phyloP scores from a whole-genome alignment of 2,797 vertebrate species.

The Sebastes kiyomatsui region DNA sequence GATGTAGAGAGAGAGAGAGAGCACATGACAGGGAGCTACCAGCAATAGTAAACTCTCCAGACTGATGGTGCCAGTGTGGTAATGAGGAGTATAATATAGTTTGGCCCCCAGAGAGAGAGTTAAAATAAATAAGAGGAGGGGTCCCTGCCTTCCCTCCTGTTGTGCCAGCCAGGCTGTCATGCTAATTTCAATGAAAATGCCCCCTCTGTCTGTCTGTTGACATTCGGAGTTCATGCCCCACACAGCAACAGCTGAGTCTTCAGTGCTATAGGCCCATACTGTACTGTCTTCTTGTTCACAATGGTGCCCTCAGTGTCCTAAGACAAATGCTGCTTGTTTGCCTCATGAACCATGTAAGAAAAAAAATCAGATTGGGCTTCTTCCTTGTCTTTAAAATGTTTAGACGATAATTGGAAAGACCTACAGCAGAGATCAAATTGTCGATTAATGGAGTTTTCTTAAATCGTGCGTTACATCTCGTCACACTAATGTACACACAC shows the following conservation, averaged over 20 bases:
- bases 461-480: too few species aligned
- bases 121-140: conserved; percentile 37
- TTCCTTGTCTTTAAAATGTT: conserved; percentile 11
- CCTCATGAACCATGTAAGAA: conserved; percentile 51
- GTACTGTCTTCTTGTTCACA: conserved; percentile 57
- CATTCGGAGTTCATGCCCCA: conserved; percentile 69
- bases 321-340: conserved; percentile 76
- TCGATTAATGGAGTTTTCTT: not conserved
- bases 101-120: conserved; percentile 34
- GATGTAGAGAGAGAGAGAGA: conserved; percentile 17
- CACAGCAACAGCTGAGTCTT: conserved; percentile 70
- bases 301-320: conserved; percentile 69
- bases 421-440: not conserved
- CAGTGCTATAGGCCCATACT: conserved; percentile 27
- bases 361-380: conserved; percentile 22
- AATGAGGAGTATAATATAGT: conserved; percentile 21
- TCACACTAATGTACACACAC: too few species aligned
- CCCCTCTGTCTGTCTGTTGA: conserved; percentile 70
- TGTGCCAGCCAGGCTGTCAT: conserved; percentile 54
- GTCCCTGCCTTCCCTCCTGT: conserved; percentile 26
- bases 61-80: conserved; percentile 51
- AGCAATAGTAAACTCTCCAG: conserved; percentile 41
- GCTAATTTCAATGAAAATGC: conserved; percentile 65
- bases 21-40: conserved; percentile 67
- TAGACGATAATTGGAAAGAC: conserved; percentile 4